A percentile compares a stretch with the other conserved stretches of the same genome.
Conservation (phyloP, 2,113 vertebrate species). For the Mormyrus iriodes region DNA sequence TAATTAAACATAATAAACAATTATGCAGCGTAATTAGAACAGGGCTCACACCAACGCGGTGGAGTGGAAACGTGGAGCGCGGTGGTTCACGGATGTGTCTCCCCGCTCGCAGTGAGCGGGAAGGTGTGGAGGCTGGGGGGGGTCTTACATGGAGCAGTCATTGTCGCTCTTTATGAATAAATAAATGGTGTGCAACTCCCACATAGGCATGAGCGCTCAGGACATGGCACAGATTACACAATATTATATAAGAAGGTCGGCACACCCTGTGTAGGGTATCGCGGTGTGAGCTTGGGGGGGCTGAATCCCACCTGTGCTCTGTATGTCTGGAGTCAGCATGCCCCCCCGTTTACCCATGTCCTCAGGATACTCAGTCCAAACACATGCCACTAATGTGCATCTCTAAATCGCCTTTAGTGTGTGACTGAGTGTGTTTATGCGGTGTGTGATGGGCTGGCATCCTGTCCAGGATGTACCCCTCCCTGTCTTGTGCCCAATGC, state of each 20-base stretch:
- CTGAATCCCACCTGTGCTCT: background rate
- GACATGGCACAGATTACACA: background rate
- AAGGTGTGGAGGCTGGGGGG: background rate
- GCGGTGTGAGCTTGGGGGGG: background rate
- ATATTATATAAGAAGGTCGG: background rate
- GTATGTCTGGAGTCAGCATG: background rate
- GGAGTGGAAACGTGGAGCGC: background rate
- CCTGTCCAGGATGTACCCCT: background rate
- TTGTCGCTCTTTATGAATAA: background rate
- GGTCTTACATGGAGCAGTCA: background rate
- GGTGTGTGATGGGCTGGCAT: background rate
- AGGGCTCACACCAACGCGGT: background rate
- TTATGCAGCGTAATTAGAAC: background rate
- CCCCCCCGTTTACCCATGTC: background rate
- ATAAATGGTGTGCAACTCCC: background rate
- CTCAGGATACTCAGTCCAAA: background rate
- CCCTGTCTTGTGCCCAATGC: background rate
- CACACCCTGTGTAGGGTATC: background rate
- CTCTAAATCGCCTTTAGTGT: background rate
- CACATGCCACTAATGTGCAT: background rate
- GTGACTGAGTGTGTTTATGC: background rate
- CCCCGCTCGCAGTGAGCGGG: background rate
- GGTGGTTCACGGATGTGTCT: background rate
- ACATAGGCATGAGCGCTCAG: background rate
- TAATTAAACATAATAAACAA: conserved; percentile 9